Evolutionary conservation across 2,113 vertebrate genomes (phyloP), one percentile per base, ranked within the genome.

Genomic region (Corvus hawaiiensis): DNA sequence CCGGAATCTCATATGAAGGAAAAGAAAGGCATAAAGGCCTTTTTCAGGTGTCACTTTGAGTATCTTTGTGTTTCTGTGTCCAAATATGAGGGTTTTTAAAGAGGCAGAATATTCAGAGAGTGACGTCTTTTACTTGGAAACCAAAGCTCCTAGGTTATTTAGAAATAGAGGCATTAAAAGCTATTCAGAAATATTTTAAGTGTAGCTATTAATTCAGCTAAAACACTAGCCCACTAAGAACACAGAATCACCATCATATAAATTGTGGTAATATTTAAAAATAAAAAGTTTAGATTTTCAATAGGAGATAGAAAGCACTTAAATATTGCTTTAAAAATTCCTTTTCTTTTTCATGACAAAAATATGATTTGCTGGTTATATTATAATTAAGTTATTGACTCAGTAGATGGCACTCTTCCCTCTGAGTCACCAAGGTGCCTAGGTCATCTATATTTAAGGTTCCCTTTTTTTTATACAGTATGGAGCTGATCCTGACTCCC

Each of bases 321-420:
- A 84, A 69, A 35, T 77, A 30, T 18, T 13, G 46, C 22, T 73
- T 80, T 10, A 48, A 75, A 77, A 61, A 7, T 39, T 64, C 11
- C 7, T 87, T 49, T 91, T 48, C 41, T 61, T 8, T 93, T 92
- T 80, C 35, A 55, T 3, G 4, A 55, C 7, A 77, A 63, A 52
- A 73, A 21, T 3, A 20, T n/a, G 5, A 46, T 80, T 63, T 87
- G n/a, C 61, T 85, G 7, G 4, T 74, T 95, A 56, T 72, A 48
- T 88, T 73, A 66, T 91, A 88, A 76, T 89, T 48, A 89, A 86
- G 16, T 87, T 92, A 58, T 21, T 86, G 72, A 82, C 83, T 94
- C 92, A 92, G 91, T 95, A 97, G 95, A 83, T 96, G 94, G 88
- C 95, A 95, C 43, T 95, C 83, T 97, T 96, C 72, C 37, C 76